Evolutionary conservation across 1,140 invertebrate species (phyloP).

Genomic region (Plutomurus gul): DNA sequence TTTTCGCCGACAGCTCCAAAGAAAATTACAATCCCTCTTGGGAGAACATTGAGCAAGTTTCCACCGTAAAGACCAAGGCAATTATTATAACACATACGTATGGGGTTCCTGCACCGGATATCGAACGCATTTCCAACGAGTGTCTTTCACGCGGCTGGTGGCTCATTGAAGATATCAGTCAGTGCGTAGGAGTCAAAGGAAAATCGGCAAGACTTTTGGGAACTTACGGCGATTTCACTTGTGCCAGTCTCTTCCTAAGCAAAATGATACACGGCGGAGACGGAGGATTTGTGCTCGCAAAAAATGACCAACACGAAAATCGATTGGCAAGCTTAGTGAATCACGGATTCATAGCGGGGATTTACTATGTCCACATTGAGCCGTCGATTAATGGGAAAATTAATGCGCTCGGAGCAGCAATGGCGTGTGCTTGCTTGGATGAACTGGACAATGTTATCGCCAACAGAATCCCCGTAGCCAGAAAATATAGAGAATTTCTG

Average conservation of each 20-base stretch:
- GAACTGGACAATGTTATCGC: slow-evolving; percentile 19
- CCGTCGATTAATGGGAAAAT: slow-evolving; percentile 35
- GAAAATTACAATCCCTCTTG: slow-evolving; percentile 36
- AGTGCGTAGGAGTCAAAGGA: slow-evolving; percentile 28
- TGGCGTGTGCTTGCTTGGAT: slow-evolving; percentile 29
- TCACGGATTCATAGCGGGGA: slow-evolving; percentile 39
- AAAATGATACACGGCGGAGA: slow-evolving; percentile 45
- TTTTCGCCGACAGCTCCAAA: slow-evolving; percentile 35
- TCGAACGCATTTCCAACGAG: neutral
- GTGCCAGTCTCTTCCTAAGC: slow-evolving; percentile 39
- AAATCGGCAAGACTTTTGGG: slow-evolving; percentile 18
- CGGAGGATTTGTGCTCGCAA: slow-evolving; percentile 40
- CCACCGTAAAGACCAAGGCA: slow-evolving; percentile 35
- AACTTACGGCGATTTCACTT: slow-evolving; percentile 39
- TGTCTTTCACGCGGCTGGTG: slow-evolving; percentile 15
- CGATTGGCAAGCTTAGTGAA: slow-evolving; percentile 39
- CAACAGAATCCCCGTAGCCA: neutral
- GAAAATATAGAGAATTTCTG: slow-evolving; percentile 24
- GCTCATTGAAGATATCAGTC: slow-evolving; percentile 43
- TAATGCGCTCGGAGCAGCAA: slow-evolving; percentile 39
- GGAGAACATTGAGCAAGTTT: slow-evolving; percentile 17
- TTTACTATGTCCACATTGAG: slow-evolving; percentile 40
- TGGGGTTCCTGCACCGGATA: slow-evolving; percentile 35
- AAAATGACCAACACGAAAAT: neutral
- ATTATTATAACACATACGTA: slow-evolving; percentile 46